Base-by-base conservation (phyloP, 2,797 vertebrate genomes). In the Pagetopsis macropterus region DNA sequence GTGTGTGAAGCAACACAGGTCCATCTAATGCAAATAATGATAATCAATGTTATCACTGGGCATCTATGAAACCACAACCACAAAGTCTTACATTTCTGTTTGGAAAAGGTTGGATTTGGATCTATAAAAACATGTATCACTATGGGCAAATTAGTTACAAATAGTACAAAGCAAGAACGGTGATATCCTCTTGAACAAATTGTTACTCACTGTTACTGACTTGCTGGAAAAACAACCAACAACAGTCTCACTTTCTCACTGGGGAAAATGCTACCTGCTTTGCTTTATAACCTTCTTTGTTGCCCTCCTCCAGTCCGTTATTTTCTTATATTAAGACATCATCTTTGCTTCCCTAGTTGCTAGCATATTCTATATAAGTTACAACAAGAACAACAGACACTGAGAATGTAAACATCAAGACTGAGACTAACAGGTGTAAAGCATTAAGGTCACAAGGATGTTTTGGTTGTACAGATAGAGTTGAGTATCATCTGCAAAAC, bases 401-500 rank as follows among this genome's bases (percentile, higher is more conserved):
- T 21, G 13, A 50, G 17, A 16, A 21, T 3, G 21, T 15, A 48
- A 16, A 3, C 2, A n/a, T 10, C 17, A 19, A 31, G 10, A 40
- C 4, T 37, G 19, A 49, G 9, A 13, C 10, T 27, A 12, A 8
- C 2, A 14, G 9, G 41, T 51, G 49, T 27, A 44, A 15, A 40
- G 16, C 15, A 1, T 51, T 2, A 21, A 43, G 14, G 33, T 11
- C 4, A 27, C 3, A 10, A 19, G 19, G 3, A 27, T 14, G 8
- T 57, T 54, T 49, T 55, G 23, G 3, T 65, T 64, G 61, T 17
- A 31, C 1, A 52, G 17, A 52, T 21, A 43, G 5, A 54, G 19
- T 16, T 46, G 13, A 40, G 10, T 37, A 17, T 77, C 56, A 49
- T 78, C 62, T 63, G 48, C 58, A n/a, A 67, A 55, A 54, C 17